Evolutionary conservation across 2,888 invertebrate genomes (phyloP).

Genomic region (Dolichopus griseipennis): DNA sequence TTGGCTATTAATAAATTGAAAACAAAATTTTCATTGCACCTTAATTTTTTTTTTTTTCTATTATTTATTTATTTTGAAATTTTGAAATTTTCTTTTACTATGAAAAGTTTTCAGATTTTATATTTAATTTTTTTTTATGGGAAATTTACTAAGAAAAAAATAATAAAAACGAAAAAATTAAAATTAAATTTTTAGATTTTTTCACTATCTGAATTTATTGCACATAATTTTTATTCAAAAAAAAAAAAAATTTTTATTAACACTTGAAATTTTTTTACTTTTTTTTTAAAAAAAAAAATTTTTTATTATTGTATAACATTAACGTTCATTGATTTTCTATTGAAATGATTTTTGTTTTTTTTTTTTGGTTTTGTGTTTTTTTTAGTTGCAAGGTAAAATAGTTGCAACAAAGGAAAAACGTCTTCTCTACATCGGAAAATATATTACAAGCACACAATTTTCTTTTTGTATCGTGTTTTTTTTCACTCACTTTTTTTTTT

Average conservation of each 20-base stretch:
- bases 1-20: not conserved
- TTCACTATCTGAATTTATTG: not conserved
- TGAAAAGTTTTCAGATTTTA: too few species aligned
- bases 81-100: too few species aligned
- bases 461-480: not conserved
- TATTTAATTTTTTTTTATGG: too few species aligned
- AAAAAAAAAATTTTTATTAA: not conserved
- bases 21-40: conserved; percentile 4
- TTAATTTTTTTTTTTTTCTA: not conserved
- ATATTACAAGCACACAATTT: not conserved
- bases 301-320: conserved; percentile 1
- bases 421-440: conserved; percentile 4
- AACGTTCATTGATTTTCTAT: not conserved
- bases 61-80: too few species aligned
- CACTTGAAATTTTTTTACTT: not conserved
- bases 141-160: too few species aligned
- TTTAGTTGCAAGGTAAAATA: conserved; percentile 7
- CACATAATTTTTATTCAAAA: not conserved
- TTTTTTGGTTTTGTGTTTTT: too few species aligned
- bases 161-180: not conserved
- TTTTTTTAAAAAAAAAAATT: too few species aligned
- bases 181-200: not conserved
- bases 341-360: not conserved
- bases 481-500: too few species aligned
- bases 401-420: conserved; percentile 7